Evolutionary conservation across 2,113 vertebrate genomes (phyloP), one percentile per base, ranked within the genome.

Genomic region (Sisor rabdophorus): DNA sequence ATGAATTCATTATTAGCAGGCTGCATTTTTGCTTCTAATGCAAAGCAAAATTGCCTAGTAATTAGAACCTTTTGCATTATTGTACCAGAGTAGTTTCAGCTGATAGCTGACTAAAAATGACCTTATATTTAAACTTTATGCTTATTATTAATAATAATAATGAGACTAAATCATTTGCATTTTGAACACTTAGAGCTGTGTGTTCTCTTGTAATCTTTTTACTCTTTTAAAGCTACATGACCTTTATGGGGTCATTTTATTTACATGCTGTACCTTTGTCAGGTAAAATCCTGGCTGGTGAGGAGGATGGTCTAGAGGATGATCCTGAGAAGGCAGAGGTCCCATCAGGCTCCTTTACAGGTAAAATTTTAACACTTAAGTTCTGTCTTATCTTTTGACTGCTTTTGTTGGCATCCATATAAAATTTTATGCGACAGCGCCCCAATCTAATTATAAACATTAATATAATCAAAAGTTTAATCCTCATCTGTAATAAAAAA

Each of bases 281-380:
- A 98, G 97, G 94, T 83, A 98, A 94, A 88, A 85, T 96, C 75
- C 91, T 96, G 64, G 89, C 94, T 10, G 95, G 94, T 48, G 97
- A 99, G 79, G 94, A 97, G 36, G 95, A 96, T 15, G 90, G 92
- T 32, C 89, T 98, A 74, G 97, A 98, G 73, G 97, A 98, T 68
- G 96, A 98, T 47, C 24, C 94, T 1, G 97, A 98, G 85, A 91
- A 91, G 75, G 90, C 94, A 4, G 95, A 98, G 59, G 92, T 92
- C 82, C 90, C 92, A 2, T 73, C 92, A 54, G 85, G 94, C 0
- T 87, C 92, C 0, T 96, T 98, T 85, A 73, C 95, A 92, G 95
- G 96, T 98, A 56, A 82, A 84, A 70, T 10, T 0, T 20, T 15
- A 55, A 44, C 5, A 2, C 15, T 7, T 3, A 48, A 24, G n/a